Base-by-base conservation (phyloP, 2,888 invertebrate genomes). In the Synergus laeviventris region DNA sequence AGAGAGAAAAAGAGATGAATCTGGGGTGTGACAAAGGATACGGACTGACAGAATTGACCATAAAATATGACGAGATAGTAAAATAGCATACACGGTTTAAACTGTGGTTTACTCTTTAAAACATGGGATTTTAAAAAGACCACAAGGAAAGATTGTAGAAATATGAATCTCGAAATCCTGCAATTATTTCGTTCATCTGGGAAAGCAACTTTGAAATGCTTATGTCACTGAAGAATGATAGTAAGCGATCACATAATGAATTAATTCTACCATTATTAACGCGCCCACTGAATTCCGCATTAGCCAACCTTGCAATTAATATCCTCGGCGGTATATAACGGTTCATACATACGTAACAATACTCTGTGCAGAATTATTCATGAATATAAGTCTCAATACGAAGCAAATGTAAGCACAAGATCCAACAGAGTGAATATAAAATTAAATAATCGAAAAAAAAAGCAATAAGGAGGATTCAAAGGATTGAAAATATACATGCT, bases 291-390 rank as follows among this genome's bases (percentile, higher is more conserved):
- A 64, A 82, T 81, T 82, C 81, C 81, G 73, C 74, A 14, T 75
- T 75, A 61, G 45, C 73, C 61, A 81, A 80, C 82, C 85, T 85
- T 84, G 82, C 73, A 75, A 79, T 84, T 81, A 79, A 82, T 84
- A 82, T 80, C 45, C 77, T 81, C 76, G 73, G 62, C 73, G 62
- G 59, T 45, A 45, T 45, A 42, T 70, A 70, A 70, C 49, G 70
- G 70, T 70, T 70, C n/a, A 49, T n/a, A 74, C 38, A 61, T 24
- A 70, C 76, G 76, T 78, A 79, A 84, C 78, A 80, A 81, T 78
- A 76, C 59, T 59, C 77, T 36, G 70, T 11, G n/a, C 49, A 70
- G 70, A 54, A 70, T 70, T 54, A 70, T 70, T 54, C 31, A 70
- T 70, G 49, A 70, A 49, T 36, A 49, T 42, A 12, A 39, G 62